Evolutionary conservation across 2,113 vertebrate genomes (phyloP).

Genomic region (Xenotilapia longispinis): DNA sequence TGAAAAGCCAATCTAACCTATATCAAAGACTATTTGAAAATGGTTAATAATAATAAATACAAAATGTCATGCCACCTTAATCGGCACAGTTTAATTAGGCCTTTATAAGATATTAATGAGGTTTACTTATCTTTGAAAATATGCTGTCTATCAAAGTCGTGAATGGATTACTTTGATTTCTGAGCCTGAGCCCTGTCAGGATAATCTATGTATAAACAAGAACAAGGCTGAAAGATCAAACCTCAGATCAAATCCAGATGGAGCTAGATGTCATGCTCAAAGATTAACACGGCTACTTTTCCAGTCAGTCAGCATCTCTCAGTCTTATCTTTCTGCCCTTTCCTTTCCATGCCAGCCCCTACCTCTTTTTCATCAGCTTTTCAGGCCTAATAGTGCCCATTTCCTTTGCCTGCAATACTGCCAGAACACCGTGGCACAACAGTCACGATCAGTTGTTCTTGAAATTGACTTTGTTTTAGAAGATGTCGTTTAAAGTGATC

Average conservation of each 20-base stretch:
- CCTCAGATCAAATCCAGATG: slow-evolving; percentile 30
- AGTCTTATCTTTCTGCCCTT: slow-evolving; percentile 9
- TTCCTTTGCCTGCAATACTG: not conserved
- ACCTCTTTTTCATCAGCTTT: not conserved
- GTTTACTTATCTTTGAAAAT: not conserved
- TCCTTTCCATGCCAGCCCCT: not conserved
- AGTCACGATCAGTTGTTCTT: not conserved
- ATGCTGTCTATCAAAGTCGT: not conserved
- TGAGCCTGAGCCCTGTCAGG: not conserved
- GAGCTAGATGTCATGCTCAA: slow-evolving; percentile 7
- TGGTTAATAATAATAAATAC: not conserved
- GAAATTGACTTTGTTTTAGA: slow-evolving; percentile 11
- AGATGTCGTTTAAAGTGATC: not conserved
- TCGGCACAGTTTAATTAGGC: not conserved
- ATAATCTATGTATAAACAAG: slow-evolving; percentile 59
- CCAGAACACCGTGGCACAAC: not conserved
- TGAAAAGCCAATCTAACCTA: not conserved
- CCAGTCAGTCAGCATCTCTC: slow-evolving; percentile 22
- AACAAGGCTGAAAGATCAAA: slow-evolving; percentile 32
- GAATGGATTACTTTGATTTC: slow-evolving; percentile 34
- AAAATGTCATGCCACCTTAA: not conserved
- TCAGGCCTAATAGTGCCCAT: not conserved
- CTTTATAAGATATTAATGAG: not conserved
- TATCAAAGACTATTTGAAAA: not conserved
- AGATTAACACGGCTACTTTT: slow-evolving; percentile 34